These are phyloP conservation scores for Trogon melanurus DNA, from an alignment of 2,113 vertebrate species.

Conservation along the genomic window DNA sequence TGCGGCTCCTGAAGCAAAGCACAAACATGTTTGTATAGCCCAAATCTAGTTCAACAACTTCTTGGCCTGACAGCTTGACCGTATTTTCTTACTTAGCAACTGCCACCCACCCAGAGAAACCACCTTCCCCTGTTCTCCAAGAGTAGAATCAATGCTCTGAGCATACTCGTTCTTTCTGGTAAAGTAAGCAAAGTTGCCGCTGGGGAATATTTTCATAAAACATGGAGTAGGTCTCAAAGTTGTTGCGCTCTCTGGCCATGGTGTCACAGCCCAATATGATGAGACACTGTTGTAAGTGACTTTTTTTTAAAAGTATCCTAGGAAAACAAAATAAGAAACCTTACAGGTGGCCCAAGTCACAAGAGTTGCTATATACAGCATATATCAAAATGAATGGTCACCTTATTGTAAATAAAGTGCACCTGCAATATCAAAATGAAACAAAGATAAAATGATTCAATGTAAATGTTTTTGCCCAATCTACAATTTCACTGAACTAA, in stretches of 20 bases:
- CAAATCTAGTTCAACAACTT: not conserved
- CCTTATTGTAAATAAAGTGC: not conserved
- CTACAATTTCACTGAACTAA: not conserved
- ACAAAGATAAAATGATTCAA: not conserved
- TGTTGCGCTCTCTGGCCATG: constrained; percentile 73
- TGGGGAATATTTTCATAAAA: constrained; percentile 79
- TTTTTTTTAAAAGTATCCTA: constrained; percentile 71
- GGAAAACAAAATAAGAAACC: not conserved
- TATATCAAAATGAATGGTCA: not conserved
- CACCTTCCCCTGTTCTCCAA: not conserved
- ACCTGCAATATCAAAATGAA: not conserved
- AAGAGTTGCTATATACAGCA: not conserved
- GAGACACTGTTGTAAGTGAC: constrained; percentile 74
- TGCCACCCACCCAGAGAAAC: not conserved
- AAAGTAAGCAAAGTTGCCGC: constrained; percentile 67
- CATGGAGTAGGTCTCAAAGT: constrained; percentile 77
- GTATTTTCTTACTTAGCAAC: not conserved
- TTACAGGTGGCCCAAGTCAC: not conserved
- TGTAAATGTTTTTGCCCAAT: not conserved
- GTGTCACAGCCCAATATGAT: constrained; percentile 69
- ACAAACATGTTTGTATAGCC: not conserved
- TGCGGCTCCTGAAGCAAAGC: constrained; percentile 73
- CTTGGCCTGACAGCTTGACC: not conserved
- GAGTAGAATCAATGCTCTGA: not conserved
- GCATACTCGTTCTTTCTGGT: constrained; percentile 73